Evolutionary conservation across 1,140 invertebrate species (phyloP), one percentile per base, ranked within the genome.

Genomic region (Araneus ventricosus): DNA sequence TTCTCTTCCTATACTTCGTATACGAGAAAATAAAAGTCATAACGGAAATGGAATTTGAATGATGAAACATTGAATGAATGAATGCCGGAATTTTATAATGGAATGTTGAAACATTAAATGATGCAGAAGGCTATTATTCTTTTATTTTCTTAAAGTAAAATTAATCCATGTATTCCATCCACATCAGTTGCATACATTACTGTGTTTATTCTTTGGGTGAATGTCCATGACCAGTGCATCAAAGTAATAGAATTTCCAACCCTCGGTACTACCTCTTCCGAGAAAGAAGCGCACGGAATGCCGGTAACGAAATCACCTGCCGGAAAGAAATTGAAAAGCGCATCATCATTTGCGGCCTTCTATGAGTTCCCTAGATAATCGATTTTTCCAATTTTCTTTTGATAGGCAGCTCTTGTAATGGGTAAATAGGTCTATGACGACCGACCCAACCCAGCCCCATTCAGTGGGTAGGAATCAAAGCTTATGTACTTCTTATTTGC

Each of bases 351-450:
- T 57, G 27, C 39, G 45, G 45, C 45, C 27, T 24, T 3, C 80
- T 24, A n/a, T 84, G 80, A 59, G 59, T 63, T 87, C 57, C 24
- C 63, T 87, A 39, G 88, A 87, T 93, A 93, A 93, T 93, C 91
- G 91, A 93, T 93, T 93, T 67, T 80, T 79, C 45, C 67, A 61
- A 88, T 75, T 93, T 93, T 93, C 45, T 61, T 86, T 80, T 88
- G 91, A 93, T 88, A 34, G 91, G 82, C 91, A 79, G 91, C 39
- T 93, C 34, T 52, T 41, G n/a, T 93, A 93, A 93, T 87, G 57
- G 82, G 63, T 59, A 87, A 93, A 80, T 93, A 93, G 91, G 85
- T 20, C 85, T 88, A 39, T 79, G 91, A 61, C 86, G 82, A 41
- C 45, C 17, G 30, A 30, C 84, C 91, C 91, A 87, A 37, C 84